Conservation (phyloP, 2,888 invertebrate species). For the Arge pagana region DNA sequence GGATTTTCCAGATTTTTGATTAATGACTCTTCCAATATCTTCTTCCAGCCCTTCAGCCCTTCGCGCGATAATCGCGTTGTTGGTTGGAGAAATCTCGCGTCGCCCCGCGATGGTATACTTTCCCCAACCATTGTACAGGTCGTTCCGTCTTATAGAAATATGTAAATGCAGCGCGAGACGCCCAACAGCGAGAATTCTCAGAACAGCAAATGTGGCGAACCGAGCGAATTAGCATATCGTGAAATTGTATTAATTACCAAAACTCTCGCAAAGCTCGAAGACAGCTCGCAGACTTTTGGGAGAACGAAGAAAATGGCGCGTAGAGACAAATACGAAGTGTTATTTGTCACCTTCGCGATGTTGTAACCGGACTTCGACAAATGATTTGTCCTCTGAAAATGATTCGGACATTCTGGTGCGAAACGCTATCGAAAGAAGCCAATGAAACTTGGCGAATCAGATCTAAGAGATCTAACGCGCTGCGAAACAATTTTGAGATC, state of each 20-base stretch:
- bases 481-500: too few species aligned
- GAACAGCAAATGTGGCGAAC: slow-evolving; percentile 41
- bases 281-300: too few species aligned
- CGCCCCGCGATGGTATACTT: slow-evolving; percentile 3
- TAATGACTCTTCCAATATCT: slow-evolving; percentile 4
- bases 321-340: slow-evolving; percentile 29
- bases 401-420: not conserved
- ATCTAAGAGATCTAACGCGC: too few species aligned
- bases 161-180: slow-evolving; percentile 37
- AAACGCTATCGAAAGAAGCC: too few species aligned
- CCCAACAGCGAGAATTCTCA: slow-evolving; percentile 40
- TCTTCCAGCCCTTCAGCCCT: slow-evolving; percentile 1
- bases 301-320: slow-evolving; percentile 14
- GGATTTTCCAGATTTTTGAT: not conserved
- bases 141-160: slow-evolving; percentile 37
- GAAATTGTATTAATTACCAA: slow-evolving; percentile 48
- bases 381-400: slow-evolving; percentile 20
- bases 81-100: too few species aligned
- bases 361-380: too few species aligned
- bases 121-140: slow-evolving; percentile 13
- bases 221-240: slow-evolving; percentile 26
- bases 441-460: too few species aligned
- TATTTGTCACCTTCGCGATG: slow-evolving; percentile 27
- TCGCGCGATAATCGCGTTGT: too few species aligned
- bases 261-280: too few species aligned